A percentile compares a stretch with the other conserved stretches of the same genome.
Evolutionary conservation across 2,888 invertebrate genomes (phyloP).

Genomic region (Boloria euphrosyne): DNA sequence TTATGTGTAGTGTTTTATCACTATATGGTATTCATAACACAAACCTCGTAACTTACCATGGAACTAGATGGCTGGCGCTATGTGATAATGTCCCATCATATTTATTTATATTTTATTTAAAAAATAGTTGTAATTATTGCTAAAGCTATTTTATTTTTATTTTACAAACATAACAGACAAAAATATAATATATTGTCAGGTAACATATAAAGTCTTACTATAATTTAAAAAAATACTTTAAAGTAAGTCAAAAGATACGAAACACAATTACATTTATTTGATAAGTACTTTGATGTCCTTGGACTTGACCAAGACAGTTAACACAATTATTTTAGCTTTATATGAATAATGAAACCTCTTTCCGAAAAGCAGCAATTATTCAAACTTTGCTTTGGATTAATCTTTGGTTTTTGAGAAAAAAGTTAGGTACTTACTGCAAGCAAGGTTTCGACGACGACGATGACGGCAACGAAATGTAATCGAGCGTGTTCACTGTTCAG

Average conservation of each 20-base stretch:
- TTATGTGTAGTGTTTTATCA: too few species aligned
- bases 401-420: conserved; percentile 43
- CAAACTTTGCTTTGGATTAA: conserved; percentile 44
- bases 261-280: conserved; percentile 42
- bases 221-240: neutral
- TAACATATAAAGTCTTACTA: too few species aligned
- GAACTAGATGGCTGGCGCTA: too few species aligned
- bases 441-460: conserved; percentile 46
- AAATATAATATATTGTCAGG: too few species aligned
- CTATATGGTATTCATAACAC: too few species aligned
- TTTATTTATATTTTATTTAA: too few species aligned
- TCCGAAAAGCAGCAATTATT: conserved; percentile 50
- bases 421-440: conserved; percentile 44
- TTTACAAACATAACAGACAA: too few species aligned
- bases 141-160: too few species aligned
- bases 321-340: conserved; percentile 54
- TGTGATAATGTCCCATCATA: too few species aligned
- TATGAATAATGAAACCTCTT: conserved; percentile 60
- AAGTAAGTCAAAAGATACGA: neutral
- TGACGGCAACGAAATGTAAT: conserved; percentile 62
- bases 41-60: too few species aligned
- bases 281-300: conserved; percentile 63
- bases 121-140: too few species aligned
- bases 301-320: conserved; percentile 65
- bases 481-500: conserved; percentile 47